Evolutionary conservation across 2,888 invertebrate genomes (phyloP).

Genomic region (Hofmannophila pseudospretella): DNA sequence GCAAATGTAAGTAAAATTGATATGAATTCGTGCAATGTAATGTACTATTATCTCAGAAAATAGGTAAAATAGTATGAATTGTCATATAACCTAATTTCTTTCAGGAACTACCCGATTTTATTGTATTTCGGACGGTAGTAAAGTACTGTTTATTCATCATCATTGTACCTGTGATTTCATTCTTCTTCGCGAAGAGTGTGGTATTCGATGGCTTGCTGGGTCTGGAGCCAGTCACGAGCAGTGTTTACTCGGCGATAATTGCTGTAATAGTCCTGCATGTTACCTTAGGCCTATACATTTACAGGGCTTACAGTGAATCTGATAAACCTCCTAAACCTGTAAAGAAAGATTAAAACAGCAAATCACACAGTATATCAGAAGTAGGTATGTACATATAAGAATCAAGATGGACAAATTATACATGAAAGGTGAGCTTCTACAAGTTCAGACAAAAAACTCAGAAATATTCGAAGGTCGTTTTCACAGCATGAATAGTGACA

Average conservation of each 20-base stretch:
- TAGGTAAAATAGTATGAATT: neutral
- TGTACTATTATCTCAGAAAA: neutral
- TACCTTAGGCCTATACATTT: constrained; percentile 87
- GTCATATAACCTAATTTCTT: constrained; percentile 35
- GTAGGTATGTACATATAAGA: constrained; percentile 11
- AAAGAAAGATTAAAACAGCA: constrained; percentile 57
- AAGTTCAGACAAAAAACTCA: constrained; percentile 63
- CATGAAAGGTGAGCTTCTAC: constrained; percentile 68
- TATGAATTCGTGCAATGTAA: neutral
- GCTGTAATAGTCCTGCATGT: constrained; percentile 86
- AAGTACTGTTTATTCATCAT: constrained; percentile 87
- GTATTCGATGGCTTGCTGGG: constrained; percentile 82
- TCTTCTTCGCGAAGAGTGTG: constrained; percentile 83
- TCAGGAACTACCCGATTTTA: constrained; percentile 82
- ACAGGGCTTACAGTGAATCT: constrained; percentile 83
- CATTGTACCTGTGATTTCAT: constrained; percentile 84
- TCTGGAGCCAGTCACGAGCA: constrained; percentile 79
- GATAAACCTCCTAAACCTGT: constrained; percentile 53
- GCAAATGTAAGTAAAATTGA: constrained; percentile 60
- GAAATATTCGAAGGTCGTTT: constrained; percentile 66
- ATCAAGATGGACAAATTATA: constrained; percentile 64
- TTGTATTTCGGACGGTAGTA: constrained; percentile 86
- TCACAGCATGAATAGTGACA: constrained; percentile 61
- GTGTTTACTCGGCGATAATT: constrained; percentile 87
- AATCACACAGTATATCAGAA: neutral